phyloP scores from a whole-genome alignment of 2,113 vertebrate genomes.

The Hippocampus guttulatus region DNA sequence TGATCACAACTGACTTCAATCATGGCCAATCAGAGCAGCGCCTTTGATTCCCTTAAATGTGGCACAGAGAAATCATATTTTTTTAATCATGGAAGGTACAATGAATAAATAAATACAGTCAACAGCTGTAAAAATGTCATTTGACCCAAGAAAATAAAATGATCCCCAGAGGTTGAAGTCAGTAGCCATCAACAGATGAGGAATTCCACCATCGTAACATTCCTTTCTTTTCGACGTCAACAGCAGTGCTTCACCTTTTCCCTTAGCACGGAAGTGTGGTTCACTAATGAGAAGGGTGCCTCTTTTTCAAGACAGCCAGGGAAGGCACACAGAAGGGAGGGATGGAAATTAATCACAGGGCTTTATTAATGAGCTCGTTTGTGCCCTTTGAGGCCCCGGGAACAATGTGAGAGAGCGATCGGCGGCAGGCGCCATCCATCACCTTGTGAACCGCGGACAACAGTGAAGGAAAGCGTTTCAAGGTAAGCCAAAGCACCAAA shows the following conservation, averaged over 20 bases:
- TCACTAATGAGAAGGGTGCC: constrained; percentile 59
- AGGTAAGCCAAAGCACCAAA: constrained; percentile 14
- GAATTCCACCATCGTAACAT: constrained; percentile 13
- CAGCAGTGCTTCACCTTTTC: constrained; percentile 21
- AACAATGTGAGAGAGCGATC: constrained; percentile 55
- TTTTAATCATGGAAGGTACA: not conserved
- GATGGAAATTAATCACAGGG: constrained; percentile 58
- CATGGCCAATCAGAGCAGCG: too few relatives aligned
- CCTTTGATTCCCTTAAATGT: too few relatives aligned
- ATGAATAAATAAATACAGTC: not conserved
- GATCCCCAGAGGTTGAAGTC: not conserved
- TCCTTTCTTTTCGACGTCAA: constrained; percentile 28
- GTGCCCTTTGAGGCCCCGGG: constrained; percentile 46
- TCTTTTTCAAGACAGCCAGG: constrained; percentile 50
- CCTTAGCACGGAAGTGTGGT: constrained; percentile 37
- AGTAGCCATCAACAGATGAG: not conserved
- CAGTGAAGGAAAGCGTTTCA: constrained; percentile 33
- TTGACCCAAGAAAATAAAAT: not conserved
- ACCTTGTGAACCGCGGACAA: constrained; percentile 37
- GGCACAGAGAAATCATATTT: not conserved
- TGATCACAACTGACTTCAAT: too few relatives aligned
- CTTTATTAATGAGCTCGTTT: constrained; percentile 63
- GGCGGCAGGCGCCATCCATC: constrained; percentile 48
- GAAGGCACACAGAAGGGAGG: constrained; percentile 43
- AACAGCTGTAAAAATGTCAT: not conserved